Evolutionary conservation across 2,888 invertebrate genomes (phyloP), one percentile per base, ranked within the genome.

Genomic region (Platycnemis pennipes): DNA sequence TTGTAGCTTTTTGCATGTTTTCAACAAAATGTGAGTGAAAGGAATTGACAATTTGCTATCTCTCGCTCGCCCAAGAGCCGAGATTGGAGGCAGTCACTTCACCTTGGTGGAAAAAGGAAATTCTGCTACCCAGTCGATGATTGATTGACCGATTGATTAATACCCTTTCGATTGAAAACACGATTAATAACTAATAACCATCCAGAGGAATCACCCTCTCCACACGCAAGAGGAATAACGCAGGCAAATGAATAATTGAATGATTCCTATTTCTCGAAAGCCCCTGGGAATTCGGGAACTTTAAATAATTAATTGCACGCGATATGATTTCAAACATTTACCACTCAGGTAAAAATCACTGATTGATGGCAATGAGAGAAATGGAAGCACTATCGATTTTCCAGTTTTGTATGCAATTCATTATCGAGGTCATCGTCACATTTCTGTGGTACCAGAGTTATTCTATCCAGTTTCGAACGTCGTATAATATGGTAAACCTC

Each of bases 181-280:
- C 77, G 77, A 77, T 77, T 77, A 77, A 77, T 77, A 77, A 77
- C 31, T 77, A 13, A 77, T 77, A 77, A 37, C 77, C 31, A 77
- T 26, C 37, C 77, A 13, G 1, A 37, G 31, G 77, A 77, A 77
- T 7, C 22, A 63, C 16, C 77, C 37, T 16, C 16, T 77, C 77
- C 37, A 16, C 37, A 77, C 37, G 77, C 77, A 77, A 16, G 77
- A 77, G 77, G 13, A 77, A 77, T 77, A 77, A 37, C 77, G 16
- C 7, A 16, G 77, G 77, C 77, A 77, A 77, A 77, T 77, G 77
- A 77, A 77, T 77, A 77, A 77, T 37, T 77, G 11, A 77, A 37
- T 77, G 13, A 77, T 77, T 77, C 37, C 77, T 77, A 77, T 77
- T 77, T 77, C 77, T 77, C 31, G 37, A 37, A 77, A 77, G 77